A percentile compares a stretch with the other conserved stretches of the same genome.
These are phyloP conservation scores for Tachycineta bicolor DNA, from an alignment of 2,113 vertebrate species.

Conservation along the genomic window DNA sequence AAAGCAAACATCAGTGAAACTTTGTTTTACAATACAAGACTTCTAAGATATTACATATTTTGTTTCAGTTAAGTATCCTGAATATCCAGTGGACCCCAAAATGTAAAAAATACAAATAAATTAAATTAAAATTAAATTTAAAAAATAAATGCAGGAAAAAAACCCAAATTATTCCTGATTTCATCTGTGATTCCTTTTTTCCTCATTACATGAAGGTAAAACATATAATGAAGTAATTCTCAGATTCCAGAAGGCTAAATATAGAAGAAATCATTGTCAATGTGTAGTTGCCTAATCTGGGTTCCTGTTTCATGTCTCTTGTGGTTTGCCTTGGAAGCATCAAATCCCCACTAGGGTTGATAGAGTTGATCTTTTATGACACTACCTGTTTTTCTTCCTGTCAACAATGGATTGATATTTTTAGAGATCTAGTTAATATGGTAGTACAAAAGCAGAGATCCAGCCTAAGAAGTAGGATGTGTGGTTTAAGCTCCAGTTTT, in stretches of 20 bases:
- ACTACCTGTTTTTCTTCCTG: neutral
- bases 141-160: neutral
- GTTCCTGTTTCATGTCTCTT: neutral
- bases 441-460: neutral
- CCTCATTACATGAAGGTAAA: neutral
- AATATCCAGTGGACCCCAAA: neutral
- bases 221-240: neutral
- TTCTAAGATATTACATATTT: neutral
- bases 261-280: neutral
- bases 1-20: neutral
- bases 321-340: neutral
- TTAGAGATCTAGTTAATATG: neutral
- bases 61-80: neutral
- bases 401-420: neutral
- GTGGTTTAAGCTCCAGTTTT: neutral
- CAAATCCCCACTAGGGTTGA: neutral
- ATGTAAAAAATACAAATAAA: neutral
- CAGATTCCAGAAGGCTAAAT: neutral
- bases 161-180: neutral
- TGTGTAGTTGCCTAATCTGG: neutral
- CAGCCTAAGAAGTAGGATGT: neutral
- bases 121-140: neutral
- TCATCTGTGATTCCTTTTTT: neutral
- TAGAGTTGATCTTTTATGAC: neutral
- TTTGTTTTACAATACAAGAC: neutral